Percentiles rank a stretch among this genome's conserved stretches.
phyloP scores from a whole-genome alignment of 2,888 invertebrate genomes.

The Hypselothyrea guttata region DNA sequence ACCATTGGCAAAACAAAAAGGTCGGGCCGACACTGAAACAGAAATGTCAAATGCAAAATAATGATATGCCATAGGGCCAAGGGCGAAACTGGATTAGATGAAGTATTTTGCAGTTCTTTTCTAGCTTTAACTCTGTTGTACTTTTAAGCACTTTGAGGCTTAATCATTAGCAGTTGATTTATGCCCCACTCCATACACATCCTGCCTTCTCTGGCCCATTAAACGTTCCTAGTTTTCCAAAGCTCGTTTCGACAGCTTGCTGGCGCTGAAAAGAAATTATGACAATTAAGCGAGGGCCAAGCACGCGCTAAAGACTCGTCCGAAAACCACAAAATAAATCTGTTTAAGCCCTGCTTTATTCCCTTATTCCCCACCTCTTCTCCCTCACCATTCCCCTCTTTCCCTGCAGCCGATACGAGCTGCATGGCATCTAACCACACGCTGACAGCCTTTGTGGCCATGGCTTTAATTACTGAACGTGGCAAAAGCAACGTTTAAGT shows the following conservation, averaged over 20 bases:
- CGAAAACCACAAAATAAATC: slow-evolving; percentile 56
- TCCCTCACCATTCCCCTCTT: no score
- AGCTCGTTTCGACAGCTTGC: slow-evolving; percentile 13
- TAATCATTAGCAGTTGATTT: neutral
- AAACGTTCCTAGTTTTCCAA: no score
- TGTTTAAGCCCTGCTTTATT: slow-evolving; percentile 36
- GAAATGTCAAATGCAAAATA: slow-evolving; percentile 47
- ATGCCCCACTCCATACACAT: slow-evolving; percentile 6
- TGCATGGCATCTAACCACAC: slow-evolving; percentile 45
- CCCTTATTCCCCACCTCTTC: neutral
- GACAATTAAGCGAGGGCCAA: slow-evolving; percentile 51
- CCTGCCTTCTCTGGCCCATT: no score
- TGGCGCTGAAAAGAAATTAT: slow-evolving; percentile 60
- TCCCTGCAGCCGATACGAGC: neutral
- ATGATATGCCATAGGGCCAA: slow-evolving; percentile 48
- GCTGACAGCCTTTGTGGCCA: slow-evolving; percentile 62
- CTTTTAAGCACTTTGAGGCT: neutral
- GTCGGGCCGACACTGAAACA: slow-evolving; percentile 29
- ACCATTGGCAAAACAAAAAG: slow-evolving; percentile 40
- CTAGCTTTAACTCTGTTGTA: no score
- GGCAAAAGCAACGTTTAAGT: slow-evolving; percentile 28
- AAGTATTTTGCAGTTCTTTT: no score
- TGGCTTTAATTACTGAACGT: slow-evolving; percentile 63
- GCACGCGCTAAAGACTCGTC: slow-evolving; percentile 36
- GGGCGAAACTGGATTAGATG: slow-evolving; percentile 40